Base-by-base conservation (phyloP, 2,888 invertebrate species). In the Drosophila atripex region DNA sequence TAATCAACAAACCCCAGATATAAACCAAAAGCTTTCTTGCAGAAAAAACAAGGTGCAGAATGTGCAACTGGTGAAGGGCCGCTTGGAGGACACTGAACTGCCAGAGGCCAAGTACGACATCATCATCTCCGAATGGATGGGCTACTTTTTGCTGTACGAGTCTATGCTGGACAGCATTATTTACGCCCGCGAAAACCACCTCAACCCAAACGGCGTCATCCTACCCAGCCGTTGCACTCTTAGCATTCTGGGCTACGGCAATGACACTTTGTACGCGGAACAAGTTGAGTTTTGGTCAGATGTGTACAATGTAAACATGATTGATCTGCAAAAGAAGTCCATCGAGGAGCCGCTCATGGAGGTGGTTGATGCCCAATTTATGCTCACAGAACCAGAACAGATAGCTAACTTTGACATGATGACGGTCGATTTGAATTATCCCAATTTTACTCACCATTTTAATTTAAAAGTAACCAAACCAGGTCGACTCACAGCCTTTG, bases 101-200 rank as follows among this genome's bases (percentile, higher is more conserved):
- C 96, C 96, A 0, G 78, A 89, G 8, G 94, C 95, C 58, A 95
- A 96, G 91, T 96, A 96, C 38, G 98, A 99, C 90, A 94, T 98
- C 5, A 97, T 99, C 76, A 95, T 99, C 3, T 98, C 98, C 0
- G 99, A 99, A 91, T 99, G 98, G 98, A 99, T 99, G 99, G 99
- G 99, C 0, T 99, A 99, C 91, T 98, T 99, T 90, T 93, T 99
- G 41, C 92, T 99, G 1, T 99, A 97, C 91, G 99, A 99, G 92
- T 98, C 97, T 46, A 99, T 99, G 99, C 90, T 99, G 65, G 98
- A 98, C 89, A 97, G 97, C 89, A 95, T 99, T 11, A 94, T 99
- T 73, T 96, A 95, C 91, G 97, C 97, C 0, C 93, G 98, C 84
- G 95, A 98, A 83, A 94, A 95, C 78, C 96, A 95, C 90, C 93